A percentile compares a stretch with the other conserved stretches of the same genome.
phyloP scores from a whole-genome alignment of 2,113 vertebrate species.

The Aptenodytes forsteri region DNA sequence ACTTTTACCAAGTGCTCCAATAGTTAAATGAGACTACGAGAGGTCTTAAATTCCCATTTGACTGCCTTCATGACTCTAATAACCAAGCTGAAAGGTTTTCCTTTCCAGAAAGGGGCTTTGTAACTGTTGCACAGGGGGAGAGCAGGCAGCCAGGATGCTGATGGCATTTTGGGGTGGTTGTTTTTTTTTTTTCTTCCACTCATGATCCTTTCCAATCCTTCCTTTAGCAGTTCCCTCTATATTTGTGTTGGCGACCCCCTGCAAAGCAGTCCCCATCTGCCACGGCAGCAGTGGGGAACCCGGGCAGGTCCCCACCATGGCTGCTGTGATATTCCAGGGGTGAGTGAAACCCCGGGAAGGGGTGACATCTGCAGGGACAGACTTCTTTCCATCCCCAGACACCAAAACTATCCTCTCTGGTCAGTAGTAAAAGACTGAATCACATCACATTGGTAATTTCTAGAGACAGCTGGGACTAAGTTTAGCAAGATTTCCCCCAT shows the following conservation, averaged over 20 bases:
- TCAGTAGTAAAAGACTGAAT: neutral
- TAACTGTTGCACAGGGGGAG: neutral
- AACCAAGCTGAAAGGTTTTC: neutral
- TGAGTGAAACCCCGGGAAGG: neutral
- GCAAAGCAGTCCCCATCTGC: accelerated
- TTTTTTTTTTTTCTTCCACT: neutral
- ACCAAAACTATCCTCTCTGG: neutral
- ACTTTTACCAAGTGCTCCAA: neutral
- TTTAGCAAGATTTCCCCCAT: constrained; percentile 23
- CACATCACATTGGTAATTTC: neutral
- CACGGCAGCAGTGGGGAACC: accelerated
- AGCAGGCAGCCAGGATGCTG: neutral
- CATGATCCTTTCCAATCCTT: neutral
- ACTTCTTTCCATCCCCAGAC: neutral
- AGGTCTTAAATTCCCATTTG: neutral
- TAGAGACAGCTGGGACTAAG: neutral
- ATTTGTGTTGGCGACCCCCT: neutral
- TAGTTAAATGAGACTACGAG: neutral
- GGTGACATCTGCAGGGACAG: neutral
- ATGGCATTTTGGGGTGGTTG: neutral
- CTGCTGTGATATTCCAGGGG: accelerated
- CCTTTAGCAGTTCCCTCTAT: neutral
- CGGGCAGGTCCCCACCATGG: accelerated
- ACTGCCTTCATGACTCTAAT: neutral
- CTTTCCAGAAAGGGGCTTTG: neutral